Percentiles rank a stretch among this genome's conserved stretches.
phyloP scores from a whole-genome alignment of 2,888 invertebrate genomes.

The Bhutanitis thaidina region DNA sequence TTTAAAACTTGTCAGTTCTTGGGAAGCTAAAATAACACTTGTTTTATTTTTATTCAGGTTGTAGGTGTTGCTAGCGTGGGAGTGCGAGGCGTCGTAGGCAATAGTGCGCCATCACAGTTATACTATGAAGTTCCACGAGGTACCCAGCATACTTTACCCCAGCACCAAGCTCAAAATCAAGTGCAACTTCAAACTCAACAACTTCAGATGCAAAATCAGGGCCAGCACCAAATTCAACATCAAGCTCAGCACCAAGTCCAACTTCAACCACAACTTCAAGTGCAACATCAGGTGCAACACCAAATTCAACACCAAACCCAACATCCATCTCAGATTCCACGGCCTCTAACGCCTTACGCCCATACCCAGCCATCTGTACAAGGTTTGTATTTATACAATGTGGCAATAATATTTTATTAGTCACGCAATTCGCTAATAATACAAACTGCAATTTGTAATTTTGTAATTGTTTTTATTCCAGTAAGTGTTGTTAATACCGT shows the following conservation, averaged over 20 bases:
- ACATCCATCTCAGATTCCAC: constrained; percentile 11
- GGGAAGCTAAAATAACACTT: too few relatives aligned
- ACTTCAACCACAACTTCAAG: constrained; percentile 9
- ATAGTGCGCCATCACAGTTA: constrained; percentile 67
- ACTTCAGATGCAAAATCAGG: constrained; percentile 9
- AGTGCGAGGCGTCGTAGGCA: constrained; percentile 59
- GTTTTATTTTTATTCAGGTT: constrained; percentile 36
- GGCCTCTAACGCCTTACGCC: constrained; percentile 24
- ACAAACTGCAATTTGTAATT: not conserved
- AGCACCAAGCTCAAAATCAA: constrained; percentile 22
- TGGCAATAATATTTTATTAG: too few relatives aligned
- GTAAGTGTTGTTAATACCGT: constrained; percentile 53
- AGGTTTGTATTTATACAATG: constrained; percentile 17
- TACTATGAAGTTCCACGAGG: constrained; percentile 68
- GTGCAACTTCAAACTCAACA: constrained; percentile 45
- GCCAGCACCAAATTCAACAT: constrained; percentile 6
- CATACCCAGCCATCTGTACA: constrained; percentile 23
- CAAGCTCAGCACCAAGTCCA: constrained; percentile 17
- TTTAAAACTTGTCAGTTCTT: too few relatives aligned
- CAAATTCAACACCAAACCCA: constrained; percentile 8
- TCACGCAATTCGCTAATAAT: too few relatives aligned
- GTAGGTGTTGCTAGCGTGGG: constrained; percentile 63
- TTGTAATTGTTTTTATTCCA: constrained; percentile 22
- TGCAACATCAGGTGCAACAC: constrained; percentile 16
- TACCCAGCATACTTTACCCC: constrained; percentile 24